phyloP scores from a whole-genome alignment of 2,113 vertebrate genomes.

The Benitochromis conjunctus region DNA sequence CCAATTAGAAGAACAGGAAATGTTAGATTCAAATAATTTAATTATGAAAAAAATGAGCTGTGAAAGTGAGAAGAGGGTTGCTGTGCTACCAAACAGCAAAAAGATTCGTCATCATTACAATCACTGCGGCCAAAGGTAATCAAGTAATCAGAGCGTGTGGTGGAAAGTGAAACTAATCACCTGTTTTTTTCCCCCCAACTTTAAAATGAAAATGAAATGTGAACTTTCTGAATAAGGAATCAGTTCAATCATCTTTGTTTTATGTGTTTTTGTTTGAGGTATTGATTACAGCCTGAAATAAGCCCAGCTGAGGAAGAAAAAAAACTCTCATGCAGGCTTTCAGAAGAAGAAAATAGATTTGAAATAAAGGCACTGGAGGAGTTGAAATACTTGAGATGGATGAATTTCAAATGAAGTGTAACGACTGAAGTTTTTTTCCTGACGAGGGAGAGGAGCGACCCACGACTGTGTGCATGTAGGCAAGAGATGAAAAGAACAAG shows the following conservation, averaged over 20 bases:
- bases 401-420: conserved; percentile 37
- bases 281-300: neutral
- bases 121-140: conserved; percentile 12
- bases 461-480: neutral
- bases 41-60: neutral
- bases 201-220: conserved; percentile 6
- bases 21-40: neutral
- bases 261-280: neutral
- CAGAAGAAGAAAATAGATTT: neutral
- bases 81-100: neutral
- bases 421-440: conserved; percentile 10
- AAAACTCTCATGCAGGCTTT: neutral
- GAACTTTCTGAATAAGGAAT: conserved; percentile 4
- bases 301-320: neutral
- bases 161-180: neutral
- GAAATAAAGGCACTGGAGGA: neutral
- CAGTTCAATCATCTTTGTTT: neutral
- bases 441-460: neutral
- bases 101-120: conserved; percentile 10
- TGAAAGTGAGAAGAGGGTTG: neutral
- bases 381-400: neutral
- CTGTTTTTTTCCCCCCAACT: neutral
- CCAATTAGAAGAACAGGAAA: neutral
- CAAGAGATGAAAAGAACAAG: neutral
- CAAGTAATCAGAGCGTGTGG: conserved; percentile 26